phyloP scores from a whole-genome alignment of 2,113 vertebrate species.

The Haliaeetus leucogaster region DNA sequence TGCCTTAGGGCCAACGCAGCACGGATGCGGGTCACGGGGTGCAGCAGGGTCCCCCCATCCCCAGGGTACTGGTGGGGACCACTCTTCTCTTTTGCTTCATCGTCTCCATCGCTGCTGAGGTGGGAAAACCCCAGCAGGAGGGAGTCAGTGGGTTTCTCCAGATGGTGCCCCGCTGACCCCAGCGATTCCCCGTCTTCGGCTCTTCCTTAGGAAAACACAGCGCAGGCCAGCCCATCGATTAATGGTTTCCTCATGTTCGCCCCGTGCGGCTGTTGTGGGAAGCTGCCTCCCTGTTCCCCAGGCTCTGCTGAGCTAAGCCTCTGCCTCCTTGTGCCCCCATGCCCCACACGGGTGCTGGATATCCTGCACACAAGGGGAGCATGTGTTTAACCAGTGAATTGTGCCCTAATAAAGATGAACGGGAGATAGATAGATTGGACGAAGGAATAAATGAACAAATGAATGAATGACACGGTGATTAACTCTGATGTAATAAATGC shows the following conservation, averaged over 20 bases:
- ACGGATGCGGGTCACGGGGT: rapidly evolving
- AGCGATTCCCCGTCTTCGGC: background rate
- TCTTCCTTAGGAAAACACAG: constrained; percentile 59
- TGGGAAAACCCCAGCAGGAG: background rate
- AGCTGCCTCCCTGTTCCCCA: background rate
- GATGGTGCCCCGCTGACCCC: constrained; percentile 45
- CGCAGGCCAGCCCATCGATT: background rate
- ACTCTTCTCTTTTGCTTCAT: background rate
- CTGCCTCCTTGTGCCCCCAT: rapidly evolving
- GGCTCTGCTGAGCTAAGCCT: background rate
- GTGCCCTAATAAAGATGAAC: background rate
- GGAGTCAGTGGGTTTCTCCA: constrained; percentile 1
- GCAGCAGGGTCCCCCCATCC: background rate
- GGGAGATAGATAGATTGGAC: background rate
- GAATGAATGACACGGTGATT: background rate
- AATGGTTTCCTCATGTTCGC: constrained; percentile 60
- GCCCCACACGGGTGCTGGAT: rapidly evolving
- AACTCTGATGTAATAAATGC: background rate
- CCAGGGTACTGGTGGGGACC: rapidly evolving
- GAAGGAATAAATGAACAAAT: background rate
- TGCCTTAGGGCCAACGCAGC: rapidly evolving
- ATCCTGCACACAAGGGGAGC: rapidly evolving
- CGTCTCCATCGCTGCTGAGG: background rate
- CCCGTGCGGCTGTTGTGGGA: rapidly evolving
- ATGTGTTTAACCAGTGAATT: background rate